phyloP scores from a whole-genome alignment of 2,113 vertebrate genomes.

The Bubo scandiacus region DNA sequence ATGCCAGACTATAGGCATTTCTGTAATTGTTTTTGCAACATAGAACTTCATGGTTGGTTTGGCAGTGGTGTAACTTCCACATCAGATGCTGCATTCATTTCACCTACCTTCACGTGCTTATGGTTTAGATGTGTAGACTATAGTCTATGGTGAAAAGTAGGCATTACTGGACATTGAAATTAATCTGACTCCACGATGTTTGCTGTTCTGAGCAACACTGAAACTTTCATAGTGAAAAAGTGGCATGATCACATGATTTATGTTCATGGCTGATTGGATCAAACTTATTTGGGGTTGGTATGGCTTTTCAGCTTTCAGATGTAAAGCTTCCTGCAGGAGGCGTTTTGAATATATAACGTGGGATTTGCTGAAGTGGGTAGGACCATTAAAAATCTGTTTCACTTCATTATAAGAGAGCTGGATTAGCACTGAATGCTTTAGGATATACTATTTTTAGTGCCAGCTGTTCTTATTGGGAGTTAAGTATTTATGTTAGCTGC shows the following conservation, averaged over 20 bases:
- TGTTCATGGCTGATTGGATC: not conserved
- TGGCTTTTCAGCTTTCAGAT: not conserved
- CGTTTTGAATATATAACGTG: not conserved
- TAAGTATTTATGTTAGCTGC: not conserved
- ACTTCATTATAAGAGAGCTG: not conserved
- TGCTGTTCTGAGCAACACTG: not conserved
- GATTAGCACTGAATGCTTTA: not conserved
- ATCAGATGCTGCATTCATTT: not conserved
- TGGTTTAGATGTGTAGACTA: not conserved
- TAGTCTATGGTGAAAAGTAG: not conserved
- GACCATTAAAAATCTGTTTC: not conserved
- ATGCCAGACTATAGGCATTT: not conserved
- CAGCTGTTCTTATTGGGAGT: not conserved
- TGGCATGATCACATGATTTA: not conserved
- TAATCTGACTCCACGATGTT: not conserved
- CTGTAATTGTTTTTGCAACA: not conserved
- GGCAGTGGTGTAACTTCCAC: not conserved
- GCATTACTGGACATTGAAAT: not conserved
- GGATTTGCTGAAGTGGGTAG: not conserved
- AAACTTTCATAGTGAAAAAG: not conserved
- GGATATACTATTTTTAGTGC: not conserved
- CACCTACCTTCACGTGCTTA: not conserved
- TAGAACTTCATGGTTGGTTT: not conserved
- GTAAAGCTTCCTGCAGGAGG: not conserved
- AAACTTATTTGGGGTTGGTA: not conserved